These are phyloP conservation scores for Volucella inanis DNA, from an alignment of 2,888 invertebrate species.

Conservation along the genomic window DNA sequence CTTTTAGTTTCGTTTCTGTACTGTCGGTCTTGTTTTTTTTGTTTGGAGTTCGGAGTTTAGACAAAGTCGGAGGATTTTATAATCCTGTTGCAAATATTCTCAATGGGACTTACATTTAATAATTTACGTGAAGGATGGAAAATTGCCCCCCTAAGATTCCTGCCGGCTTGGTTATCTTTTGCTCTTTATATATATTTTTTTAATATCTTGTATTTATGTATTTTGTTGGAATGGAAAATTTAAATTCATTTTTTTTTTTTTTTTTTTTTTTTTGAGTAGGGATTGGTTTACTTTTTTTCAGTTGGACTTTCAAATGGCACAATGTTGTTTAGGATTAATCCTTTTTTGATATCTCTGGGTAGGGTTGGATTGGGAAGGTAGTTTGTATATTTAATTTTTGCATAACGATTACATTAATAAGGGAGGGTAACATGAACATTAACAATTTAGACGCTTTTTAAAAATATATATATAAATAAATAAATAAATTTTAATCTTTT, in stretches of 20 bases:
- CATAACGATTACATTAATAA: conserved; percentile 12
- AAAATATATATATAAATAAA: not conserved
- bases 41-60: conserved; percentile 71
- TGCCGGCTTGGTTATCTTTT: conserved; percentile 48
- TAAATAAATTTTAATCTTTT: not conserved
- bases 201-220: conserved; percentile 50
- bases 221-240: conserved; percentile 55
- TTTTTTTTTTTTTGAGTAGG: conserved; percentile 11
- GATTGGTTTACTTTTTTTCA: conserved; percentile 22
- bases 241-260: conserved; percentile 5
- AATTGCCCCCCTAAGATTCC: conserved; percentile 51
- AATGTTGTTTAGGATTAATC: conserved; percentile 63
- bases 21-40: too few species aligned
- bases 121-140: conserved; percentile 69
- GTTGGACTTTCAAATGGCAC: conserved; percentile 33
- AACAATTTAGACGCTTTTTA: conserved; percentile 21
- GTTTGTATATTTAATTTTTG: conserved; percentile 26
- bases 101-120: conserved; percentile 71
- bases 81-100: conserved; percentile 72
- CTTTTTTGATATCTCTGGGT: conserved; percentile 48
- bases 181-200: not conserved
- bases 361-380: not conserved
- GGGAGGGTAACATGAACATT: conserved; percentile 5
- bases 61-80: conserved; percentile 72
- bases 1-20: not conserved